These are phyloP conservation scores for Danio choprae DNA, from an alignment of 2,797 vertebrate genomes.

Conservation along the genomic window DNA sequence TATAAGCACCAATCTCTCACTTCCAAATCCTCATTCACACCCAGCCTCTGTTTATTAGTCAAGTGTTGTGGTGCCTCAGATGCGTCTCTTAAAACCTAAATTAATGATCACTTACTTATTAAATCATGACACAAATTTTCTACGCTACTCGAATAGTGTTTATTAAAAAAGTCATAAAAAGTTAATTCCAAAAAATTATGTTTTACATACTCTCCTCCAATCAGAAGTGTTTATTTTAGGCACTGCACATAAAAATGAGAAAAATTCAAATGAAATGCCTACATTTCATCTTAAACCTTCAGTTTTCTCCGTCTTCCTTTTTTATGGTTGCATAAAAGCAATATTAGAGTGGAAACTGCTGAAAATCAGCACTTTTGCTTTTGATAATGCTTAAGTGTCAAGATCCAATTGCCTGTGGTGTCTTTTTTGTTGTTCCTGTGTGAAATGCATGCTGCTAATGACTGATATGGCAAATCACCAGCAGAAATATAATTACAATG, in stretches of 20 bases:
- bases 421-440: not conserved
- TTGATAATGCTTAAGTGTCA: slow-evolving; percentile 2
- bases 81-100: not conserved
- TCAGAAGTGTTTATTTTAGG: too few relatives aligned
- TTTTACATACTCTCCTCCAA: too few relatives aligned
- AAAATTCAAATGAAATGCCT: too few relatives aligned
- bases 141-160: too few relatives aligned
- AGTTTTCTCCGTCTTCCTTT: too few relatives aligned
- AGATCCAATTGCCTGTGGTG: slow-evolving; percentile 1
- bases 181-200: too few relatives aligned
- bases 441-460: slow-evolving; percentile 16
- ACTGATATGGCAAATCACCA: slow-evolving; percentile 11
- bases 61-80: not conserved
- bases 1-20: not conserved
- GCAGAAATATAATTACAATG: slow-evolving; percentile 35
- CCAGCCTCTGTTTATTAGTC: not conserved
- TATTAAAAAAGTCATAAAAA: too few relatives aligned
- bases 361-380: not conserved
- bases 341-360: not conserved
- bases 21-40: not conserved
- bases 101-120: too few relatives aligned
- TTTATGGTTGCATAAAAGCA: not conserved
- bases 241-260: too few relatives aligned
- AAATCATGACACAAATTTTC: too few relatives aligned
- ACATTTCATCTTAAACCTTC: too few relatives aligned